These are phyloP conservation scores for Elephas maximus DNA, from an alignment of 2,113 vertebrate species.

Conservation along the genomic window DNA sequence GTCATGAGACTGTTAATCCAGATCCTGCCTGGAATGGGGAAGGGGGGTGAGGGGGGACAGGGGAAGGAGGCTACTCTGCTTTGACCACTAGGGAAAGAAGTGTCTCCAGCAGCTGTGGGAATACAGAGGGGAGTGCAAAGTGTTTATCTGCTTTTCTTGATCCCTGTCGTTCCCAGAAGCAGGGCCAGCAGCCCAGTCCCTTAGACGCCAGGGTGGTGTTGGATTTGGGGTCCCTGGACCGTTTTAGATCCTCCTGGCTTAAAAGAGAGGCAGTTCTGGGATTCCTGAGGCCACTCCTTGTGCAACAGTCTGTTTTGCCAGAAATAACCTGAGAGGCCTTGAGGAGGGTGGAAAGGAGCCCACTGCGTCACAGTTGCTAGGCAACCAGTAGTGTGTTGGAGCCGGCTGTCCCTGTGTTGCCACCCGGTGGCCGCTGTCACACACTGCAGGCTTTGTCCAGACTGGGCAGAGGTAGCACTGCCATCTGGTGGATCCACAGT, in stretches of 20 bases:
- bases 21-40: not conserved
- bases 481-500: conserved; percentile 50
- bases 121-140: not conserved
- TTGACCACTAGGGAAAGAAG: conserved; percentile 4
- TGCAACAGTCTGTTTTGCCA: conserved; percentile 72
- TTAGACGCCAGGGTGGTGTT: conserved; percentile 40
- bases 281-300: conserved; percentile 80
- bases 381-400: conserved; percentile 51
- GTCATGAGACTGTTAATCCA: conserved; percentile 14
- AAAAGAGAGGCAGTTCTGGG: conserved; percentile 62
- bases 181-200: not conserved
- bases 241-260: conserved; percentile 73
- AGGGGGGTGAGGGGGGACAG: not conserved
- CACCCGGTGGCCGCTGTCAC: conserved; percentile 53
- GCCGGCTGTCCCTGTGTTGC: not conserved
- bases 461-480: conserved; percentile 5
- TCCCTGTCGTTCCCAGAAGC: not conserved
- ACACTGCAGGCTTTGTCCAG: not conserved
- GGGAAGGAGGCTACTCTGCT: not conserved
- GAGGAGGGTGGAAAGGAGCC: conserved; percentile 53
- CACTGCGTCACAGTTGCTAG: conserved; percentile 76
- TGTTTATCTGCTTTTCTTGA: not conserved
- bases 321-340: conserved; percentile 80
- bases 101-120: not conserved
- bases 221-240: conserved; percentile 48